Base-by-base conservation (phyloP, 2,888 invertebrate genomes). In the Drosophila pegasa region DNA sequence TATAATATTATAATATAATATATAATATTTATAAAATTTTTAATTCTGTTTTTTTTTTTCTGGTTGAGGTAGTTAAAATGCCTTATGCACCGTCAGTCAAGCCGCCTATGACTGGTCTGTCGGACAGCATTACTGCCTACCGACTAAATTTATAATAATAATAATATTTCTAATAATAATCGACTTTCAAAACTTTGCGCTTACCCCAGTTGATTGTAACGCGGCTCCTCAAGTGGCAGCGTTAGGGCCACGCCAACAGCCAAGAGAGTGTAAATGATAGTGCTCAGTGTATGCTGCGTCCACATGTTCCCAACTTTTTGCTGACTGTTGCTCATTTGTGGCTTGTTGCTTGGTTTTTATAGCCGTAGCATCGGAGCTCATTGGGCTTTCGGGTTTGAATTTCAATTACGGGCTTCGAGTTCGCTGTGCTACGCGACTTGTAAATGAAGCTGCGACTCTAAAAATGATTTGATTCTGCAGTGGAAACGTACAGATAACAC, bases 191-290 rank as follows among this genome's bases (percentile, higher is more conserved):
- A 20, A 9, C 31, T 27, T 12, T 40, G 4, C 2, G 41, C 51
- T 58, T 51, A 82, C 81, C 87, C 85, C 41, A 82, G 51, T 22
- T 72, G 56, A 10, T 60, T 70, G 50, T 64, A 81, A 22, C 79
- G 78, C 2, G 78, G 54, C 38, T 75, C 45, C n/a, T 65, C 58
- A 8, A 69, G 14, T 6, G 80, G 87, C 55, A 74, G 9, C 8
- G 64, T 51, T 5, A 20, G 29, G 29, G 38, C 50, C 38, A 59
- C n/a, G 1, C 29, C n/a, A n/a, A n/a, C n/a, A n/a, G n/a, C 67
- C 57, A 81, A 10, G 37, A 71, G 9, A 6, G 50, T 63, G 18
- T 29, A 48, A 12, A 72, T 29, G 45, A 47, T 31, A 25, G 62
- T 59, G 31, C 45, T 47, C 27, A 78, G 35, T 41, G 27, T 56